Conservation (phyloP, 2,113 vertebrate genomes). For the Menidia beryllina region DNA sequence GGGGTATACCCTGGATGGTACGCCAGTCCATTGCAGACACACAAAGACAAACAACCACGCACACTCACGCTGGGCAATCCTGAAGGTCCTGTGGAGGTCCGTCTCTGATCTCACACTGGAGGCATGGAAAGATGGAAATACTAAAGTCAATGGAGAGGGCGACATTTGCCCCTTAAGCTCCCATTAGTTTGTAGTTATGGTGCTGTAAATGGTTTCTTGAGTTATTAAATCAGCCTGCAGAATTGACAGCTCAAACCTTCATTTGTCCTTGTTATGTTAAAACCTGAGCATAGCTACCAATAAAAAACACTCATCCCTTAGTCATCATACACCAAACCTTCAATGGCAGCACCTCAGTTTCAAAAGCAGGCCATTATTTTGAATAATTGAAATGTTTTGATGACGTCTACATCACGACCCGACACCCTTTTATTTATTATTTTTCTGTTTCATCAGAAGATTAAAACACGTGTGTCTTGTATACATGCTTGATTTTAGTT, state of each 20-base stretch:
- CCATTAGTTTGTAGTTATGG: slow-evolving; percentile 11
- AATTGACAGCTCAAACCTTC: slow-evolving; percentile 30
- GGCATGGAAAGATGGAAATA: not conserved
- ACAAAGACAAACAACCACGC: too few species aligned
- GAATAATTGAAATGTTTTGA: slow-evolving; percentile 19
- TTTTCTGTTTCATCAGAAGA: slow-evolving; percentile 25
- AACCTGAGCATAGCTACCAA: slow-evolving; percentile 21
- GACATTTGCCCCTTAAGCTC: not conserved
- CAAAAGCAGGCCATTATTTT: slow-evolving; percentile 15
- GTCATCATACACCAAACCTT: slow-evolving; percentile 5
- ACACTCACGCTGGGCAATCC: too few species aligned
- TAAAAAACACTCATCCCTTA: slow-evolving; percentile 22
- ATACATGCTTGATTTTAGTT: slow-evolving; percentile 35
- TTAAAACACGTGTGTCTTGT: slow-evolving; percentile 18
- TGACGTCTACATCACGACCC: not conserved
- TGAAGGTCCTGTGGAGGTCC: not conserved
- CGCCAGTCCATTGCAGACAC: too few species aligned
- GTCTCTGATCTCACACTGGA: not conserved
- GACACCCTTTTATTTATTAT: slow-evolving; percentile 34
- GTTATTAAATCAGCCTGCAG: slow-evolving; percentile 18
- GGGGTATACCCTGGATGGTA: too few species aligned
- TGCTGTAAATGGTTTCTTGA: slow-evolving; percentile 7
- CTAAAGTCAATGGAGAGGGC: slow-evolving; percentile 1
- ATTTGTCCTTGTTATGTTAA: slow-evolving; percentile 38
- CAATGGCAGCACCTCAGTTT: slow-evolving; percentile 22